Evolutionary conservation across 2,888 invertebrate genomes (phyloP).

Genomic region (Lamellibrachia columna): DNA sequence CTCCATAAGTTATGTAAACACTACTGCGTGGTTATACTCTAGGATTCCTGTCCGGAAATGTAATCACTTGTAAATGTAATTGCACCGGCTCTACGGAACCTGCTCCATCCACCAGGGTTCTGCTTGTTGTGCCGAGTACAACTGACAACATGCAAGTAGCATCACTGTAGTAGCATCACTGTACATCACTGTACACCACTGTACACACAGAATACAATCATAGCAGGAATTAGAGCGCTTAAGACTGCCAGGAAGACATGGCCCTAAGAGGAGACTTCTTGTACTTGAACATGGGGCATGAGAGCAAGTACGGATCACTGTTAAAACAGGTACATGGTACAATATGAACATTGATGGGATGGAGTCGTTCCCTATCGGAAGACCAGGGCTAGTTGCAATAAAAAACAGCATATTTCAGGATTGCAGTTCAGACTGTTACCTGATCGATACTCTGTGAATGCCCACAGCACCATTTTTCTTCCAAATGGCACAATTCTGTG

Average conservation of each 20-base stretch:
- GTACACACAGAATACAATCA: background rate
- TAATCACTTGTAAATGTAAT: background rate
- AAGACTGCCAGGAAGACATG: background rate
- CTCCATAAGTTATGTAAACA: background rate
- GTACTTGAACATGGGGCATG: background rate
- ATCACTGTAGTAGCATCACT: background rate
- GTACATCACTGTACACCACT: background rate
- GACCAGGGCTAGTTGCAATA: no score
- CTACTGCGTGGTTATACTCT: background rate
- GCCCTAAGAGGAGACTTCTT: background rate
- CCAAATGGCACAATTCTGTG: no score
- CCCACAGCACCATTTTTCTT: no score
- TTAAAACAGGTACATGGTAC: background rate
- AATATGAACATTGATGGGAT: no score
- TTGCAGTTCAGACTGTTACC: no score
- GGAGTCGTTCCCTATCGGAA: no score
- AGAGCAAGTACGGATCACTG: background rate
- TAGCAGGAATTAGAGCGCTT: background rate
- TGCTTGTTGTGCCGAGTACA: background rate
- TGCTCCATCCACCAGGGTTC: background rate
- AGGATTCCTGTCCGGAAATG: background rate
- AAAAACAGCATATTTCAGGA: no score
- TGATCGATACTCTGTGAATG: no score
- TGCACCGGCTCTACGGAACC: background rate
- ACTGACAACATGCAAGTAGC: background rate